Conservation (phyloP, 53 echinoderm and acorn worm genomes). For the Hippasteria phrygiana region DNA sequence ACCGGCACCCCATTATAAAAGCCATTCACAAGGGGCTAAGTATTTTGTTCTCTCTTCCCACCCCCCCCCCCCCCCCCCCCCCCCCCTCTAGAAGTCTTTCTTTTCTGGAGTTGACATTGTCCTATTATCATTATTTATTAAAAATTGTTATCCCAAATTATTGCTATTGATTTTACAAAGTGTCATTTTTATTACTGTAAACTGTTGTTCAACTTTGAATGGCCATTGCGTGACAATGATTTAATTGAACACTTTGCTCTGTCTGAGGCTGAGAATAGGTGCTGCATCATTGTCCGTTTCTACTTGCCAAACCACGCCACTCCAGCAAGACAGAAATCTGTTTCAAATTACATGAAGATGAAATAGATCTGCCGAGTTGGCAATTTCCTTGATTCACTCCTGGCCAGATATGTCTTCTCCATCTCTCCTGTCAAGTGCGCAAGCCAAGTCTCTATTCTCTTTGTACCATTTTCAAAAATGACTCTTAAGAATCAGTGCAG, state of each 20-base stretch:
- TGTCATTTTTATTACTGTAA: too few relatives aligned
- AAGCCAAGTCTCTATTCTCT: slow-evolving; percentile 21
- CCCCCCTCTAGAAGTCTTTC: too few relatives aligned
- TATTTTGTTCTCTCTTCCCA: too few relatives aligned
- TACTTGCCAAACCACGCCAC: not conserved
- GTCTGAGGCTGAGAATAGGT: not conserved
- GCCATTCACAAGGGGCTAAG: too few relatives aligned
- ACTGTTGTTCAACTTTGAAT: too few relatives aligned
- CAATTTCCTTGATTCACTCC: slow-evolving; percentile 57
- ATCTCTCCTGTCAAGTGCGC: not conserved
- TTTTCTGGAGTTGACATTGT: too few relatives aligned
- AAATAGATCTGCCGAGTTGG: not conserved
- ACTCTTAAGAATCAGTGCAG: slow-evolving; percentile 20
- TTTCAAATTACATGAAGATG: slow-evolving; percentile 40
- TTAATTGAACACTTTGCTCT: not conserved
- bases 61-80: too few relatives aligned
- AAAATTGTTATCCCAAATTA: too few relatives aligned
- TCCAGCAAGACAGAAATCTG: not conserved
- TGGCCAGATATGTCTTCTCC: slow-evolving; percentile 1
- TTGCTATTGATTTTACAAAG: too few relatives aligned
- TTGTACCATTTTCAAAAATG: slow-evolving; percentile 6
- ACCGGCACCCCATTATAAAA: too few relatives aligned
- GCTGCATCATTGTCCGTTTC: not conserved
- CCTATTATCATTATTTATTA: too few relatives aligned
- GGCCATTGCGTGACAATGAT: not conserved